Conservation (phyloP, 2,888 invertebrate genomes). For the Acleris cristana region DNA sequence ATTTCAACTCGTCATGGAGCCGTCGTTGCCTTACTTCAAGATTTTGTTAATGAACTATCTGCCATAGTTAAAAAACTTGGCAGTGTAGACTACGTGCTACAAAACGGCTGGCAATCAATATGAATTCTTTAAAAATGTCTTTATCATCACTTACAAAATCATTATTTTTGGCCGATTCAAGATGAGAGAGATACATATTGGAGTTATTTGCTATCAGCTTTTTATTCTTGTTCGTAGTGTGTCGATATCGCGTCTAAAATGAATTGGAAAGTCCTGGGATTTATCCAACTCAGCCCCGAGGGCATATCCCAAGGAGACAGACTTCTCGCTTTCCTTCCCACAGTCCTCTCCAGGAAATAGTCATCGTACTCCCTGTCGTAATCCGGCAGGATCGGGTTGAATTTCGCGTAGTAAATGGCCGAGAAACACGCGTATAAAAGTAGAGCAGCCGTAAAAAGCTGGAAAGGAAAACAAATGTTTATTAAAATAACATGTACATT, state of each 20-base stretch:
- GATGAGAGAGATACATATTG: background rate
- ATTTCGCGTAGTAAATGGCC: conserved; percentile 94
- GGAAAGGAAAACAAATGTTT: conserved; percentile 54
- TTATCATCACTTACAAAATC: background rate
- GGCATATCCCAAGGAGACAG: conserved; percentile 65
- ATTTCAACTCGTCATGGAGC: conserved; percentile 33
- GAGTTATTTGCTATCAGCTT: background rate
- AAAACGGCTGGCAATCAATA: too few species aligned
- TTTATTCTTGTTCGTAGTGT: conserved; percentile 64
- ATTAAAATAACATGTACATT: background rate
- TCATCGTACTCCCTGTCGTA: conserved; percentile 89
- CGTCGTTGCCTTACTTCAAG: conserved; percentile 55
- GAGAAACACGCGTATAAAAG: conserved; percentile 93
- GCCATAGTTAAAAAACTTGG: background rate
- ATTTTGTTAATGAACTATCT: background rate
- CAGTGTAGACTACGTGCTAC: too few species aligned
- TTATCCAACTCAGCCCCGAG: conserved; percentile 82
- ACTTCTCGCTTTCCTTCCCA: conserved; percentile 77
- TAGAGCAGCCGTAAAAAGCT: conserved; percentile 91
- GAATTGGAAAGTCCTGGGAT: conserved; percentile 86
- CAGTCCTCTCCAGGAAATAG: conserved; percentile 88
- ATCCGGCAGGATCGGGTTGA: conserved; percentile 91
- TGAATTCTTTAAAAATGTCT: background rate
- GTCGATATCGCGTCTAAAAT: conserved; percentile 84
- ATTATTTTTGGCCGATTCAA: too few species aligned